Conservation (phyloP, 2,888 invertebrate species). For the Listrodromus nycthemerus region DNA sequence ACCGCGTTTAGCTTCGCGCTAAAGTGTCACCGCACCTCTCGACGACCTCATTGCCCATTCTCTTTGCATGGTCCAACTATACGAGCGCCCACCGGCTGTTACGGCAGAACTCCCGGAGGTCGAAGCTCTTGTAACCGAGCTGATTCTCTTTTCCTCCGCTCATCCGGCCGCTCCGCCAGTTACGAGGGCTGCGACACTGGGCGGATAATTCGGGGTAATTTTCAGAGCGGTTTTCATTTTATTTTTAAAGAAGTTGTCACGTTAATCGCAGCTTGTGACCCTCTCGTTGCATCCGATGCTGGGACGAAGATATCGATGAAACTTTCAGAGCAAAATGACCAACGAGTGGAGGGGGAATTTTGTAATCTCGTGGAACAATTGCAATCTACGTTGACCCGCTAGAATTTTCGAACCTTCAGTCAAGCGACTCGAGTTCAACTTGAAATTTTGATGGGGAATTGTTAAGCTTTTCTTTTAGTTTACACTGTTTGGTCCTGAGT, state of each 20-base stretch:
- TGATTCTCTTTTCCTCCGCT: not conserved
- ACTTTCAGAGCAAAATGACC: not conserved
- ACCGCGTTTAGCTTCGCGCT: constrained; percentile 52
- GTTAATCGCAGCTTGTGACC: not conserved
- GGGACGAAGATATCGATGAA: not conserved
- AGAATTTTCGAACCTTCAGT: not conserved
- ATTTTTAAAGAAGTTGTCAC: not conserved
- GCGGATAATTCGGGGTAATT: not conserved
- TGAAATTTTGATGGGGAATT: not conserved
- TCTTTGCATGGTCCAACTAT: constrained; percentile 32
- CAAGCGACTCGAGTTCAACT: not conserved
- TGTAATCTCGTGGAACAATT: not conserved
- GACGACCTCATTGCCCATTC: constrained; percentile 55
- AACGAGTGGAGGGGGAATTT: not conserved
- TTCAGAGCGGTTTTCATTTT: not conserved
- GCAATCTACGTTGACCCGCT: too few species aligned
- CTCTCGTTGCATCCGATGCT: not conserved
- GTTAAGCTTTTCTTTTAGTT: not conserved
- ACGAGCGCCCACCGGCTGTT: constrained; percentile 9
- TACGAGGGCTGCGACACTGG: not conserved
- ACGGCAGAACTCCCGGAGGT: not conserved
- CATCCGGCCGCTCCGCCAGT: not conserved
- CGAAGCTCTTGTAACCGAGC: constrained; percentile 4
- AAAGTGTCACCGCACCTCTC: constrained; percentile 37
- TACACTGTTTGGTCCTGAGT: not conserved